Base-by-base conservation (phyloP, 2,113 vertebrate genomes). In the Triplophysa tibetana region DNA sequence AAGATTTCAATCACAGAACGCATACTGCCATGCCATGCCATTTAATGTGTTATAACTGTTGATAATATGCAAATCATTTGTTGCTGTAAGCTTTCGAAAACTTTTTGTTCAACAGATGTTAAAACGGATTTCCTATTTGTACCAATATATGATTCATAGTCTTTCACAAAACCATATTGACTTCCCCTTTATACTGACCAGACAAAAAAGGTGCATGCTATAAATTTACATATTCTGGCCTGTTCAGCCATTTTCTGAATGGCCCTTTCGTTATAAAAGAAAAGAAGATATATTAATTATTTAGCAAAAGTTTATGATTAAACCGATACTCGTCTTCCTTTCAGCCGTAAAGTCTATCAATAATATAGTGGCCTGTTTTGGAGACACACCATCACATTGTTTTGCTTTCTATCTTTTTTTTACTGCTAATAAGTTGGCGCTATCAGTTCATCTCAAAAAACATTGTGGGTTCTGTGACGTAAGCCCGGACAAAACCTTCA, bases 41-140 rank as follows among this genome's bases (percentile, higher is more conserved):
- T 7, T 38, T 38, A 38, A 2, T 9, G 17, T 4, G 11, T 12
- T 23, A 7, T 43, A 24, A 16, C 12, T 21, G n/a, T 33, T 19
- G 0, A 10, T 8, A 62, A 52, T 6, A 64, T 63, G 13, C 60
- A 76, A 80, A 76, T 63, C 7, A 11, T 64, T 23, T 16, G 79
- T 56, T 9, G 61, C 13, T 24, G 24, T 52, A 7, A 66, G 69
- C 64, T 8, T 13, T 17, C 7, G 7, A 6, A 33, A 38, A 38
- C 33, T 33, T 61, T 12, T 54, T 74, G 76, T 73, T 67, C 13
- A 66, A 21, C 24, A 21, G 6, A 8, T 38, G 29, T 75, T 6
- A 8, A 9, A 60, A 58, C 17, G 61, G 26, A 72, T 80, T 66
- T 80, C 66, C 77, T 80, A 24, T 66, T 58, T 26, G 19, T 64